phyloP scores from a whole-genome alignment of 2,888 invertebrate species.

The Thereva unica region DNA sequence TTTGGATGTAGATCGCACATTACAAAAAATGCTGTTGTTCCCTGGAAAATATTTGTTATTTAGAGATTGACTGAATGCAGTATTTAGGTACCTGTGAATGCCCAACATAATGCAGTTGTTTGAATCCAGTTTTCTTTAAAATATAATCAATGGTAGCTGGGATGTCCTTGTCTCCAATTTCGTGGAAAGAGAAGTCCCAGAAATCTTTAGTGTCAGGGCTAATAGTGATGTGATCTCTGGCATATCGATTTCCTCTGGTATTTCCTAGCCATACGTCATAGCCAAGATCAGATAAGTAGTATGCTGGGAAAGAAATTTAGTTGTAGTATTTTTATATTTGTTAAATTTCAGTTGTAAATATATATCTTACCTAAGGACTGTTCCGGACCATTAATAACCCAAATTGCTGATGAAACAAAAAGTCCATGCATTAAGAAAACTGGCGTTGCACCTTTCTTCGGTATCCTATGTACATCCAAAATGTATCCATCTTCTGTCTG shows the following conservation, averaged over 20 bases:
- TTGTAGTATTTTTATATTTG: background rate
- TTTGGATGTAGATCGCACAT: constrained; percentile 61
- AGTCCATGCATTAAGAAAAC: constrained; percentile 69
- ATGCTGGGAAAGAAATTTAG: constrained; percentile 18
- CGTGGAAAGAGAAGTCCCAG: constrained; percentile 59
- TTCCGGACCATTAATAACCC: constrained; percentile 68
- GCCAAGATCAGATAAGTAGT: constrained; percentile 7
- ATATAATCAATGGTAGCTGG: constrained; percentile 62
- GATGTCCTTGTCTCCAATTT: constrained; percentile 62
- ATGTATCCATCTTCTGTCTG: constrained; percentile 74
- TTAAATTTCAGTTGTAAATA: background rate
- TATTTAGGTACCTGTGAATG: constrained; percentile 57
- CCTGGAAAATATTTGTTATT: constrained; percentile 59
- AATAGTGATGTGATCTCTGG: constrained; percentile 38
- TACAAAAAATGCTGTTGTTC: constrained; percentile 64
- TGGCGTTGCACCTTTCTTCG: constrained; percentile 56
- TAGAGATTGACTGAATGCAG: background rate
- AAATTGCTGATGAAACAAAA: constrained; percentile 69
- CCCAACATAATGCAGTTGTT: constrained; percentile 62
- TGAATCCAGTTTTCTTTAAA: constrained; percentile 52
- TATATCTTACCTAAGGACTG: constrained; percentile 50
- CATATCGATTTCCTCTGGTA: constrained; percentile 45
- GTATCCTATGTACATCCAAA: constrained; percentile 71
- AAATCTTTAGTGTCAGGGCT: constrained; percentile 45
- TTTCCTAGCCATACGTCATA: constrained; percentile 44